Percentiles rank a stretch among this genome's conserved stretches.
These are phyloP conservation scores for Sarcophilus harrisii DNA, from an alignment of 2,797 vertebrate species.

Conservation along the genomic window DNA sequence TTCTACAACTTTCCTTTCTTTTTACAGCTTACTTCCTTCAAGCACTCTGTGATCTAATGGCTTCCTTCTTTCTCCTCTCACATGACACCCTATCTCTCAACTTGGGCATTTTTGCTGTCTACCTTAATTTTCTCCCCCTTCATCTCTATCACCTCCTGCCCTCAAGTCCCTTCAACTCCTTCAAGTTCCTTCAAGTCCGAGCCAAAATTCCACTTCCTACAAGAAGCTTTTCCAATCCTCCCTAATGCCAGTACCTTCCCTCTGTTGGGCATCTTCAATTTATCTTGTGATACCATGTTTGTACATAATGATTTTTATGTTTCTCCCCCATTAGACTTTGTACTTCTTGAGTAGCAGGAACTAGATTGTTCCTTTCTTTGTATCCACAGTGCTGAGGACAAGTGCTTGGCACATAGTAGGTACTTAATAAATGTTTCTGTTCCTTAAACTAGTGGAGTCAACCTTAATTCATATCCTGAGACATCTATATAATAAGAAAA, in stretches of 20 bases:
- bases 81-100: background rate
- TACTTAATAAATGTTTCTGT: background rate
- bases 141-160: background rate
- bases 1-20: background rate
- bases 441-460: background rate
- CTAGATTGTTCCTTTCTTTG: background rate
- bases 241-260: background rate
- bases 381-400: background rate
- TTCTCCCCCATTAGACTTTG: background rate
- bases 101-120: background rate
- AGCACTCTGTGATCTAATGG: background rate
- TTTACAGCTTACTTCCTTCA: background rate
- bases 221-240: background rate
- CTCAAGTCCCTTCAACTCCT: background rate
- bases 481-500: background rate
- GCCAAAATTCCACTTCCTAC: background rate
- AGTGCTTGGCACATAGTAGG: background rate
- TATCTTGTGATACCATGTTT: background rate
- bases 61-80: background rate
- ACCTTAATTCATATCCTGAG: background rate
- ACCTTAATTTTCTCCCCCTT: background rate
- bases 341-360: background rate
- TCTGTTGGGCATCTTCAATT: background rate
- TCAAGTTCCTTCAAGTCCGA: background rate
- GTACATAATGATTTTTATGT: background rate